A percentile compares a stretch with the other conserved stretches of the same genome.
phyloP scores from a whole-genome alignment of 2,797 vertebrate species.

The Adelosebastes latens region DNA sequence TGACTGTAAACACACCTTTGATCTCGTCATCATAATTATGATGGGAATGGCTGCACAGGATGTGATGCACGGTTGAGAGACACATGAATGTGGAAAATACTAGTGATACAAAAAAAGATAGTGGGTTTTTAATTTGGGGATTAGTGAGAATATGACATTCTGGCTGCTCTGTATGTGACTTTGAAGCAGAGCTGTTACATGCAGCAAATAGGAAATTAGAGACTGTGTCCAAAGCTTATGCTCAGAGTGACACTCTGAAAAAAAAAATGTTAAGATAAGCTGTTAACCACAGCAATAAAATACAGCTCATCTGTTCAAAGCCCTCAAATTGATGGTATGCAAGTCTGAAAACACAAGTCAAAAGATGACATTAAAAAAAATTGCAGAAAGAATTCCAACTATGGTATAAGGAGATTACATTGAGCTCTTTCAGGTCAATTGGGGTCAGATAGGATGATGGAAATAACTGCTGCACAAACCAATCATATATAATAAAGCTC shows the following conservation, averaged over 20 bases:
- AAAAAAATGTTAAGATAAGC: constrained; percentile 47
- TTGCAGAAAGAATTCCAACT: constrained; percentile 56
- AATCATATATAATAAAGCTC: constrained; percentile 66
- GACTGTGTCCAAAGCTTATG: constrained; percentile 43
- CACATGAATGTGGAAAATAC: constrained; percentile 25
- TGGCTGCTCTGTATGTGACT: constrained; percentile 41
- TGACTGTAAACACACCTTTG: constrained; percentile 2
- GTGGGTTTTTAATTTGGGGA: constrained; percentile 58
- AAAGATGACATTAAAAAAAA: constrained; percentile 54
- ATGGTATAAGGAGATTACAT: constrained; percentile 69
- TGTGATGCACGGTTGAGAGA: constrained; percentile 4
- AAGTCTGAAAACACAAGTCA: constrained; percentile 35
- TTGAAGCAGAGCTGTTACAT: constrained; percentile 53
- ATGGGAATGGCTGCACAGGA: constrained; percentile 22
- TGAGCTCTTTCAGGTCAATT: constrained; percentile 70
- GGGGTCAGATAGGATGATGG: constrained; percentile 64
- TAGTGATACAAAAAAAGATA: constrained; percentile 41
- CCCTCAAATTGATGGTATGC: constrained; percentile 19
- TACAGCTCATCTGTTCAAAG: constrained; percentile 47
- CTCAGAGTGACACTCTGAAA: constrained; percentile 37
- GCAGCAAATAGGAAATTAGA: constrained; percentile 62
- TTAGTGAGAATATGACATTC: constrained; percentile 62
- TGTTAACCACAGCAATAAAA: constrained; percentile 49
- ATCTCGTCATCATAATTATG: constrained; percentile 30
- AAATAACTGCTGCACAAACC: constrained; percentile 62